Percentiles rank a stretch among this genome's conserved stretches.
Evolutionary conservation across 2,797 vertebrate species (phyloP).

Genomic region (Jordanella pulchra): DNA sequence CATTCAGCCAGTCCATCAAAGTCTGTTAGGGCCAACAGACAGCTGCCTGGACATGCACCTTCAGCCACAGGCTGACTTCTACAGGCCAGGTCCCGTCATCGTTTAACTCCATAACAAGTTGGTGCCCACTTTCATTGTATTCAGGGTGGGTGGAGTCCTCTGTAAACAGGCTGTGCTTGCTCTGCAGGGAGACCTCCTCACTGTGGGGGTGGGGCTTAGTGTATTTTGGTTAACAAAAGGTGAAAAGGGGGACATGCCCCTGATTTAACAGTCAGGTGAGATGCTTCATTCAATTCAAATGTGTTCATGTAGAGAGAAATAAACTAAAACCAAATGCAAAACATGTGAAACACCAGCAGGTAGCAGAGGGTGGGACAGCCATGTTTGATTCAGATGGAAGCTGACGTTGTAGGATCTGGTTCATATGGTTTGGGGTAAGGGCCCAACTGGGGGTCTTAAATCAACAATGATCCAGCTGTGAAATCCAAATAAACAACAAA

Average conservation of each 20-base stretch:
- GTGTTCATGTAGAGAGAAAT: not conserved
- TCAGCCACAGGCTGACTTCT: constrained; percentile 29
- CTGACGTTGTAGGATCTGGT: too few relatives aligned
- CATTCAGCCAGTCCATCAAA: constrained; percentile 23
- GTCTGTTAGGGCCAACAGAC: constrained; percentile 9
- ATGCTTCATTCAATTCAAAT: constrained; percentile 11
- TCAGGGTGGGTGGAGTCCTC: constrained; percentile 58
- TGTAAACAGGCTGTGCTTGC: constrained; percentile 71
- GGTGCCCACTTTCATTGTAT: constrained; percentile 53
- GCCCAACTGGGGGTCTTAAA: not conserved
- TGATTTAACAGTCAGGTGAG: constrained; percentile 28
- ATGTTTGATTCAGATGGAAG: too few relatives aligned
- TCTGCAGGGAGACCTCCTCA: constrained; percentile 61
- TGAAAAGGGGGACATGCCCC: constrained; percentile 22
- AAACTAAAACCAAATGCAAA: not conserved
- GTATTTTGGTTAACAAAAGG: constrained; percentile 23
- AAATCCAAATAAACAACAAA: not conserved
- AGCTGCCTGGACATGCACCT: constrained; percentile 38
- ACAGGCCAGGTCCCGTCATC: constrained; percentile 42
- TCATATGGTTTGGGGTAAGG: not conserved
- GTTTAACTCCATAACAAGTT: constrained; percentile 47
- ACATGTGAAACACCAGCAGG: not conserved
- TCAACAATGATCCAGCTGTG: too few relatives aligned
- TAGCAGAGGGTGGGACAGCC: not conserved
- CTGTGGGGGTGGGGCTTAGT: constrained; percentile 37